A percentile compares a stretch with the other conserved stretches of the same genome.
Evolutionary conservation across 2,888 invertebrate species (phyloP).

Genomic region (Tetragonisca angustula): DNA sequence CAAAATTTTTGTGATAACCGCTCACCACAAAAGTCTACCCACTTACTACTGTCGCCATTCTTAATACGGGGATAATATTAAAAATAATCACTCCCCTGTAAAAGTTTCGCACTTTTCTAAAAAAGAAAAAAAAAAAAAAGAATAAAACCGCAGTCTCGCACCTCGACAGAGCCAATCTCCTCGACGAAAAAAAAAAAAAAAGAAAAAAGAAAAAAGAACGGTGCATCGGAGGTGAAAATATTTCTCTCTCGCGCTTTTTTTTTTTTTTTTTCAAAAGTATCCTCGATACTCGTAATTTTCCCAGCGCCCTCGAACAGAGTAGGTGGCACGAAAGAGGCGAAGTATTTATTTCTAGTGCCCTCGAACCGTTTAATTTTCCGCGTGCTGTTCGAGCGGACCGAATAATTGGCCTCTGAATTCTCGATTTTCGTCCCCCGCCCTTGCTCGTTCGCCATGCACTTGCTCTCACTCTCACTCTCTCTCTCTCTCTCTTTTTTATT

Average conservation of each 20-base stretch:
- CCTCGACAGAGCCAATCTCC: not conserved
- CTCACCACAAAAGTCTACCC: not conserved
- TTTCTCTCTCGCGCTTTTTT: slow-evolving; percentile 1
- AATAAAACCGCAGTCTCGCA: not conserved
- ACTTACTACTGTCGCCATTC: not conserved
- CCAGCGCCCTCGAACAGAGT: slow-evolving; percentile 46
- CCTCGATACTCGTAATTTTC: slow-evolving; percentile 33
- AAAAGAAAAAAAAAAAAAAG: not conserved
- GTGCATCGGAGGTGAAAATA: not conserved
- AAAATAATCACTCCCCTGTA: not conserved
- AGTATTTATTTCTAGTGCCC: slow-evolving; percentile 59
- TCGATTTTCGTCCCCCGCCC: slow-evolving; percentile 48
- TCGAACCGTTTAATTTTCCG: slow-evolving; percentile 58
- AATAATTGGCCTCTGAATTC: slow-evolving; percentile 53
- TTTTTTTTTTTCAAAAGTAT: slow-evolving; percentile 15
- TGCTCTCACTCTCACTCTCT: not conserved
- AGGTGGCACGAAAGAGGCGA: slow-evolving; percentile 39
- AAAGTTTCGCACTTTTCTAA: not conserved
- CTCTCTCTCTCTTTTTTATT: not conserved
- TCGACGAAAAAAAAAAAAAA: not conserved
- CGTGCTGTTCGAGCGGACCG: slow-evolving; percentile 50
- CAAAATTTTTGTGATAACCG: not conserved
- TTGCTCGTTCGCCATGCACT: not conserved
- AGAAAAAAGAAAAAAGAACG: no score
- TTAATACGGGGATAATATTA: not conserved